phyloP scores from a whole-genome alignment of 2,888 invertebrate species.

The Melitaea athalia region DNA sequence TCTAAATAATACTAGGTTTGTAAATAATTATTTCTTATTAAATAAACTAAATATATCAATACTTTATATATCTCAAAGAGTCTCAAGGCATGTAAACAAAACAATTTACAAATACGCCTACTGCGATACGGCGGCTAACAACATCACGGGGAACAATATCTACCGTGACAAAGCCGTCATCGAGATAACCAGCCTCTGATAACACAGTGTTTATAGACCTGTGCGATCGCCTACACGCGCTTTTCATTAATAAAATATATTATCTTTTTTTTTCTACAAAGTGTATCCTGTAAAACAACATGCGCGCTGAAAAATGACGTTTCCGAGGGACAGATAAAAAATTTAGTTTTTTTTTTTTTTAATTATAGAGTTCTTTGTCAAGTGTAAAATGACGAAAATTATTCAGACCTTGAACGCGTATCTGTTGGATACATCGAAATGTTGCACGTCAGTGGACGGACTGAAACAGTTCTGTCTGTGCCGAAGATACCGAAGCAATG shows the following conservation, averaged over 20 bases:
- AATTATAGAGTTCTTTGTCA: constrained; percentile 3
- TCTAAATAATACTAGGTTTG: background rate
- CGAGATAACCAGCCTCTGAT: constrained; percentile 72
- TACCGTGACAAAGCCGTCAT: constrained; percentile 75
- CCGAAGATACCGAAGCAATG: constrained; percentile 62
- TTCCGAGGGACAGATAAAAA: constrained; percentile 30
- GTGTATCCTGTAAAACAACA: constrained; percentile 18
- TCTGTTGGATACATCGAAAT: constrained; percentile 68
- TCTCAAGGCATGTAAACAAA: background rate
- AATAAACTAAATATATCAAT: constrained; percentile 6
- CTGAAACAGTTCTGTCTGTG: constrained; percentile 74
- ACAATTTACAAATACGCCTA: constrained; percentile 39
- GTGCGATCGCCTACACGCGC: constrained; percentile 64
- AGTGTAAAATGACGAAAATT: constrained; percentile 62
- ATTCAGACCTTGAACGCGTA: constrained; percentile 68
- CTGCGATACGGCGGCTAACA: constrained; percentile 55
- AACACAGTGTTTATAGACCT: constrained; percentile 70
- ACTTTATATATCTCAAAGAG: constrained; percentile 11
- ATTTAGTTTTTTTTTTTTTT: constrained; percentile 28
- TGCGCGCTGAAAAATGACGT: constrained; percentile 23
- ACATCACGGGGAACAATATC: constrained; percentile 72
- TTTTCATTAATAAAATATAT: constrained; percentile 14
- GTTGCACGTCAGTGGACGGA: constrained; percentile 68
- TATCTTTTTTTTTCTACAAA: constrained; percentile 6
- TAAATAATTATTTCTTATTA: background rate